A percentile compares a stretch with the other conserved stretches of the same genome.
Evolutionary conservation across 2,888 invertebrate species (phyloP).

Genomic region (Linnaemya vulpina): DNA sequence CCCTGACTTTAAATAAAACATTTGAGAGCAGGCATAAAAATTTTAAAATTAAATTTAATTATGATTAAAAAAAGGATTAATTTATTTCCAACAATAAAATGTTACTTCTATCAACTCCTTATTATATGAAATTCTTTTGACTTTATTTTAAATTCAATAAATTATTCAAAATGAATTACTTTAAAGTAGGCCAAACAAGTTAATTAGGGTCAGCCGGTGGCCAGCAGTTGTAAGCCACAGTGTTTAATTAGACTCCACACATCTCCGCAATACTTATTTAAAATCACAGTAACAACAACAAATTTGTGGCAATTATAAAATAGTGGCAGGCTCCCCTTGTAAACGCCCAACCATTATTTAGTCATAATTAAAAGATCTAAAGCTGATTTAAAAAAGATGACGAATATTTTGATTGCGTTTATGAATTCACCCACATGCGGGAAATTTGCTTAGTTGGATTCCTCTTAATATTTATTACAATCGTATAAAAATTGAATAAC

Average conservation of each 20-base stretch:
- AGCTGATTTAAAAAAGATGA: conserved; percentile 28
- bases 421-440: conserved; percentile 27
- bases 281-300: background rate
- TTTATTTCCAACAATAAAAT: background rate
- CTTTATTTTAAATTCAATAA: conserved; percentile 12
- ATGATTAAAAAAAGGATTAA: too few relatives aligned
- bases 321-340: background rate
- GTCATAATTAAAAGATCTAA: conserved; percentile 37
- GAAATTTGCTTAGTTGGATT: conserved; percentile 52
- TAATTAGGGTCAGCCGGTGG: conserved; percentile 57
- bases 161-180: conserved; percentile 24
- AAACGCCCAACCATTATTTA: background rate
- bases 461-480: conserved; percentile 42
- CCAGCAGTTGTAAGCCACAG: conserved; percentile 29
- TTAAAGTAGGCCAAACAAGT: conserved; percentile 34
- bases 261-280: background rate
- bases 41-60: too few relatives aligned
- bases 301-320: background rate
- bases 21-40: too few relatives aligned
- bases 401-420: conserved; percentile 42
- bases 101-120: background rate
- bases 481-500: conserved; percentile 7
- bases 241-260: conserved; percentile 31
- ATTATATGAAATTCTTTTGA: background rate
- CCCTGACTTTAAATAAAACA: too few relatives aligned